A percentile compares a stretch with the other conserved stretches of the same genome.
Evolutionary conservation across 2,888 invertebrate genomes (phyloP).

Genomic region (Arenicola marina): DNA sequence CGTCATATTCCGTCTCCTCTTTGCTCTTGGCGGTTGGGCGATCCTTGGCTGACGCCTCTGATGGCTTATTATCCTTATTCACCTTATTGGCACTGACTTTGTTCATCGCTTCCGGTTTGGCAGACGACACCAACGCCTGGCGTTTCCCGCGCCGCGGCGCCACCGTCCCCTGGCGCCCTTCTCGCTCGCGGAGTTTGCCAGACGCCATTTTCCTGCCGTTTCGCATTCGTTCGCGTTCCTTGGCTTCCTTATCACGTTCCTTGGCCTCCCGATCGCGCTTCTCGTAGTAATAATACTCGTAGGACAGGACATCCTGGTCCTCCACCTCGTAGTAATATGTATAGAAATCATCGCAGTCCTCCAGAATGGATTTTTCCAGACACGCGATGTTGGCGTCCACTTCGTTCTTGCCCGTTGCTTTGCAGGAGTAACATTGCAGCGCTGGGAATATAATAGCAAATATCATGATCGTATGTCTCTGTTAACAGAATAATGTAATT

Average conservation of each 20-base stretch:
- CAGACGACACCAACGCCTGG: too few relatives aligned
- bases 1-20: not conserved
- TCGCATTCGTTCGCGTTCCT: too few relatives aligned
- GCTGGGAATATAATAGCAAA: too few relatives aligned
- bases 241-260: not conserved
- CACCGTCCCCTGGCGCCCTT: not conserved
- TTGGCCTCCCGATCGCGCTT: not conserved
- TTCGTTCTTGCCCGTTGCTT: slow-evolving; percentile 27
- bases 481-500: too few relatives aligned
- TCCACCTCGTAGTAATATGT: slow-evolving; percentile 29
- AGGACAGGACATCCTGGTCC: slow-evolving; percentile 1
- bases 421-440: slow-evolving; percentile 33
- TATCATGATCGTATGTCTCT: too few relatives aligned
- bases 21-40: too few relatives aligned
- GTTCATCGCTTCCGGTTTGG: too few relatives aligned
- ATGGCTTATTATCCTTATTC: too few relatives aligned
- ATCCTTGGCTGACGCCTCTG: too few relatives aligned
- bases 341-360: slow-evolving; percentile 35
- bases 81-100: too few relatives aligned
- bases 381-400: slow-evolving; percentile 34
- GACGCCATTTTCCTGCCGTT: too few relatives aligned
- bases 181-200: not conserved
- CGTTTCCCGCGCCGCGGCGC: too few relatives aligned
- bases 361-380: slow-evolving; percentile 26
- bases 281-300: slow-evolving; percentile 23